These are phyloP conservation scores for Calliphora vomitoria DNA, from an alignment of 2,888 invertebrate genomes.

Conservation along the genomic window DNA sequence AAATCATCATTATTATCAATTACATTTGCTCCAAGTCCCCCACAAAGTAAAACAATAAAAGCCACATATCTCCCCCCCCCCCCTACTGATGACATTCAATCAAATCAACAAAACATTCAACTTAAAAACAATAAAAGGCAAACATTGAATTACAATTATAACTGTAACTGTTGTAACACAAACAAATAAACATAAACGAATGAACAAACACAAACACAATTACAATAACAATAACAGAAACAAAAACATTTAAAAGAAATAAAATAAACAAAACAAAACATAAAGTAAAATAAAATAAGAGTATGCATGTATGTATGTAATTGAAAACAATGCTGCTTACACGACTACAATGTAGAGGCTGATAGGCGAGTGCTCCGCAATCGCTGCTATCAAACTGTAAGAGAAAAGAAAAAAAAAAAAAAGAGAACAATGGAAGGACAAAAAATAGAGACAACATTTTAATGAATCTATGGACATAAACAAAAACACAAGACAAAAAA, in stretches of 20 bases:
- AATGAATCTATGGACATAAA: conserved; percentile 47
- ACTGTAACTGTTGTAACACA: conserved; percentile 9
- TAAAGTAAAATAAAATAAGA: neutral
- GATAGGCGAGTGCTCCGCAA: conserved; percentile 80
- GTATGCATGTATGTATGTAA: conserved; percentile 15
- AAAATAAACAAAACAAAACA: conserved; percentile 29
- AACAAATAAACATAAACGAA: neutral
- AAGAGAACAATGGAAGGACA: conserved; percentile 61
- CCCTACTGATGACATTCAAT: conserved; percentile 7
- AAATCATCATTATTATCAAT: conserved; percentile 2
- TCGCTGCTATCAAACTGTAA: conserved; percentile 84
- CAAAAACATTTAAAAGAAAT: neutral
- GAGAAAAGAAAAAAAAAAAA: conserved; percentile 39
- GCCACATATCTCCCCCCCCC: too few species aligned
- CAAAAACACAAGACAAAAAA: conserved; percentile 7
- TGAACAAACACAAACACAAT: neutral
- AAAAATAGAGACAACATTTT: conserved; percentile 58
- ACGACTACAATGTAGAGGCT: conserved; percentile 83
- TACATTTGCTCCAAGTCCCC: too few species aligned
- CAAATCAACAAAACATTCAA: conserved; percentile 27
- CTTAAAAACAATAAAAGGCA: conserved; percentile 23
- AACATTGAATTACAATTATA: conserved; percentile 1
- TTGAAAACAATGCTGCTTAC: conserved; percentile 78
- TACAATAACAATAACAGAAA: neutral
- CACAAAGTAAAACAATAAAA: neutral